phyloP scores from a whole-genome alignment of 2,113 vertebrate genomes.

The Coracopsis vasa region DNA sequence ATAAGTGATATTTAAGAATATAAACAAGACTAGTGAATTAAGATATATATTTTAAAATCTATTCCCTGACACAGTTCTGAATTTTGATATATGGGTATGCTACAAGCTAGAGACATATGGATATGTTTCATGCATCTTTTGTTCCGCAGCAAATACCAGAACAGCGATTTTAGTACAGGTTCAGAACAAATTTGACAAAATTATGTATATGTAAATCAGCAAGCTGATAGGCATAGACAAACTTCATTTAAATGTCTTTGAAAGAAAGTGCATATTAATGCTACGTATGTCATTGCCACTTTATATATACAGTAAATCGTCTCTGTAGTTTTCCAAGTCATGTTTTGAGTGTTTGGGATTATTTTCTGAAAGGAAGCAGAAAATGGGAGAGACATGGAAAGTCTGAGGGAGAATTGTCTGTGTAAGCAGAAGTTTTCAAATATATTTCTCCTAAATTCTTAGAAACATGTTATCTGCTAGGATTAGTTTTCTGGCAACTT shows the following conservation, averaged over 20 bases:
- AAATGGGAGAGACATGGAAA: neutral
- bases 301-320: neutral
- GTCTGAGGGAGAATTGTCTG: neutral
- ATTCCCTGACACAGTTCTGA: neutral
- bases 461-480: neutral
- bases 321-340: neutral
- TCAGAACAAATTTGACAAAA: neutral
- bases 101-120: neutral
- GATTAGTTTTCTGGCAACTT: neutral
- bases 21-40: neutral
- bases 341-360: neutral
- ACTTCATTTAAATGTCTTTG: neutral
- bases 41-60: fast-evolving
- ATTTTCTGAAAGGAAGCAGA: neutral
- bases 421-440: neutral
- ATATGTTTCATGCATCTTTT: neutral
- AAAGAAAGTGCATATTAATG: neutral
- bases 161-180: neutral
- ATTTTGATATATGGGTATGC: neutral
- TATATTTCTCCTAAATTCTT: neutral
- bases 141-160: neutral
- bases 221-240: neutral
- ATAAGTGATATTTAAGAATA: neutral
- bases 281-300: neutral
- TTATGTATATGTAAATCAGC: neutral